These are phyloP conservation scores for Parochlus steinenii DNA, from an alignment of 2,888 invertebrate species.

Conservation along the genomic window DNA sequence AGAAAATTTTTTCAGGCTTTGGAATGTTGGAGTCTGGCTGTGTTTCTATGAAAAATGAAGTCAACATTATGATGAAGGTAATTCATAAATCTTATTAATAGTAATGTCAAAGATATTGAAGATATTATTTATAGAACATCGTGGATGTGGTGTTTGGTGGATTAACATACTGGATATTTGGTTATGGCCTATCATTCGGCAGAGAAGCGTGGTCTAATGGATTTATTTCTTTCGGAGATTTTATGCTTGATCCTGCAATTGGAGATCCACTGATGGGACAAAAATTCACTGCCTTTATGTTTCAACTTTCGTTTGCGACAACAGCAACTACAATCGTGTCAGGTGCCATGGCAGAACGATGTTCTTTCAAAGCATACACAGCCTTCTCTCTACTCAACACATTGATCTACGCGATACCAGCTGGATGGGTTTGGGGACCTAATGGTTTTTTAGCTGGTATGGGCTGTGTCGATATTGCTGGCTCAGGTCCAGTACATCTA, in stretches of 20 bases:
- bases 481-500: constrained; percentile 34
- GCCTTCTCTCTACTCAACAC: constrained; percentile 34
- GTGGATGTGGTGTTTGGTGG: constrained; percentile 39
- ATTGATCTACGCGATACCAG: constrained; percentile 35
- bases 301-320: constrained; percentile 33
- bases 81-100: no score
- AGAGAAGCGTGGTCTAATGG: constrained; percentile 23
- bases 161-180: constrained; percentile 39
- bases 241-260: constrained; percentile 27
- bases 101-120: no score
- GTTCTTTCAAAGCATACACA: constrained; percentile 33
- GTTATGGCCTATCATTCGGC: constrained; percentile 37
- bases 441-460: constrained; percentile 32
- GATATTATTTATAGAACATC: no score
- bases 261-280: constrained; percentile 27
- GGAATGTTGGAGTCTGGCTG: constrained; percentile 36
- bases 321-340: constrained; percentile 34
- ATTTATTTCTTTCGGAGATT: constrained; percentile 32
- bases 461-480: constrained; percentile 36
- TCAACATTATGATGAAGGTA: constrained; percentile 43
- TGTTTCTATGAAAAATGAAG: constrained; percentile 35
- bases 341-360: constrained; percentile 36
- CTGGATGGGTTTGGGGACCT: constrained; percentile 28
- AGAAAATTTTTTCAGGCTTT: no score
- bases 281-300: constrained; percentile 33